Evolutionary conservation across 1,140 invertebrate genomes (phyloP), one percentile per base, ranked within the genome.

Genomic region (Paracyclopina nana): DNA sequence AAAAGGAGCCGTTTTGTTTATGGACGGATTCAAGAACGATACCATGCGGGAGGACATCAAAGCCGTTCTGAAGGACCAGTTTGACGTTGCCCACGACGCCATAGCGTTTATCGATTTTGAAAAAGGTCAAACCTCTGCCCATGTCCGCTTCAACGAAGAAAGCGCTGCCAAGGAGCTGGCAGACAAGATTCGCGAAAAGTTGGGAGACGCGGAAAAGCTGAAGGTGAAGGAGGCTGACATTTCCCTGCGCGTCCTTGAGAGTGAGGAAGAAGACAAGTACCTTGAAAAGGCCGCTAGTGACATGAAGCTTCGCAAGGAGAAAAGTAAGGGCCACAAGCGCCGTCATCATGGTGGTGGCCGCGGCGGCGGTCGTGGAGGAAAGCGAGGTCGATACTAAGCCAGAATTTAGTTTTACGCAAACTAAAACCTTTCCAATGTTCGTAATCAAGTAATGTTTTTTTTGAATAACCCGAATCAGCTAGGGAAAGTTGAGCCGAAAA

Each of bases 101-200:
- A 69, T 83, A 12, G 76, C 74, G 1, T 85, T 71, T 62, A 69
- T 84, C 51, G 78, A 82, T 57, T 84, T 74, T 59, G 73, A 72
- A 53, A 72, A 71, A 52, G 80, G 80, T 9, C 72, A 83, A 53
- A 63, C 68, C 1, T 70, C 77, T 57, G 81, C 79, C 9, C 76
- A 73, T 60, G 66, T 83, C 9, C 68, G 80, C 40, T 64, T 83
- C 12, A 62, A 69, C 6, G 74, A 75, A 55, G 77, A 79, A 58
- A 72, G 79, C 60, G 60, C 70, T 20, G 82, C 79, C 1, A 71
- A 74, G 50, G 63, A 68, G 50, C 60, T 78, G 53, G 57, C 73
- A 46, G 72, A 76, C 40, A 77, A 79, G 61, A 65, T 77, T 45
- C n/a, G n/a, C n/a, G n/a, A n/a, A n/a, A n/a, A n/a, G n/a, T n/a